These are phyloP conservation scores for Erpornis zantholeuca DNA, from an alignment of 2,113 vertebrate genomes.

Conservation along the genomic window DNA sequence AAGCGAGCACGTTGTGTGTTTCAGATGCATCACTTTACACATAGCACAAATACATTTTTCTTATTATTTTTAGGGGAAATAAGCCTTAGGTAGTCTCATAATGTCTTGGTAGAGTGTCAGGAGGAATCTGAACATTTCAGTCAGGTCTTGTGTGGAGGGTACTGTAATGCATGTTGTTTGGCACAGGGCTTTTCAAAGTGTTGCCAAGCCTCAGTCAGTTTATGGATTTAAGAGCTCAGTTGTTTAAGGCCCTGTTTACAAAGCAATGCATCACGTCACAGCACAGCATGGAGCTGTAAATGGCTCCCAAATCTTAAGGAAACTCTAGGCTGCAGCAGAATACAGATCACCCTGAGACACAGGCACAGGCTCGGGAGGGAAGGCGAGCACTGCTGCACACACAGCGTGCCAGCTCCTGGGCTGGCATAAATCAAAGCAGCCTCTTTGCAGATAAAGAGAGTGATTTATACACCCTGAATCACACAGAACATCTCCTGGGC, in stretches of 20 bases:
- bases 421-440: background rate
- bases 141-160: background rate
- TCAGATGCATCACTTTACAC: background rate
- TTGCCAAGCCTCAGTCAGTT: conserved; percentile 22
- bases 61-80: background rate
- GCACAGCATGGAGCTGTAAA: conserved; percentile 4
- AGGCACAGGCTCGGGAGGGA: background rate
- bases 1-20: background rate
- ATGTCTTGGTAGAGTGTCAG: background rate
- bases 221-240: conserved; percentile 8
- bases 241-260: conserved; percentile 42
- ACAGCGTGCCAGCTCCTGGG: background rate
- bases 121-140: background rate
- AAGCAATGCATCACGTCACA: conserved; percentile 36
- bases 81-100: background rate
- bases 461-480: background rate
- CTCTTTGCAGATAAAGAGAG: background rate
- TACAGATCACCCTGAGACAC: background rate
- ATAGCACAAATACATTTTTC: background rate
- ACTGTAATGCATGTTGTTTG: background rate
- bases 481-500: too few relatives aligned
- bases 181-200: conserved; percentile 7
- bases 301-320: background rate
- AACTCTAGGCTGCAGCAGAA: background rate
- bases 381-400: background rate